A percentile compares a stretch with the other conserved stretches of the same genome.
Conservation (phyloP, 2,888 invertebrate genomes). For the Stenoptilia bipunctidactyla region DNA sequence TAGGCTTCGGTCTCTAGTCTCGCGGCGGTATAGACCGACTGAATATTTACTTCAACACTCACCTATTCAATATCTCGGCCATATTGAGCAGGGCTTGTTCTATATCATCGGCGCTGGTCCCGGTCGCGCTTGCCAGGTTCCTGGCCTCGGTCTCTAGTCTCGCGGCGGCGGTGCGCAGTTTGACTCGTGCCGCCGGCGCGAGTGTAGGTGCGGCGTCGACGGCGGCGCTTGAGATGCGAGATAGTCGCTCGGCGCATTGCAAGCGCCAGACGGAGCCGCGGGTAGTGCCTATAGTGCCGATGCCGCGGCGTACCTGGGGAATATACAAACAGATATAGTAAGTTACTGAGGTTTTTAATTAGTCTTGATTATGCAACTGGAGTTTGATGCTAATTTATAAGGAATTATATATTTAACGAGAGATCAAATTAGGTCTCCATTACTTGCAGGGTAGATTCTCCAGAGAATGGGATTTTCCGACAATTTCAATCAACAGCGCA, state of each 20-base stretch:
- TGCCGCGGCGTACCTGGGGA: slow-evolving; percentile 45
- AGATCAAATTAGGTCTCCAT: too few species aligned
- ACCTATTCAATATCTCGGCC: slow-evolving; percentile 80
- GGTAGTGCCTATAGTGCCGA: slow-evolving; percentile 18
- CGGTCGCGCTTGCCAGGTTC: slow-evolving; percentile 31
- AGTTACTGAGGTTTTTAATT: background rate
- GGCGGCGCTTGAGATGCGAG: slow-evolving; percentile 31
- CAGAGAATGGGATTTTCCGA: too few species aligned
- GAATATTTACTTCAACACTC: too few species aligned
- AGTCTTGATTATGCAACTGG: background rate
- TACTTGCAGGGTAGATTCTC: too few species aligned
- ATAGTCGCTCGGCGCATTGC: slow-evolving; percentile 10
- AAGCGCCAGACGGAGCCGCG: background rate
- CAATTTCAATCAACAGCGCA: too few species aligned
- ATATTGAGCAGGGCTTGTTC: slow-evolving; percentile 69
- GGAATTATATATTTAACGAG: background rate
- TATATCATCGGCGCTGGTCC: slow-evolving; percentile 49
- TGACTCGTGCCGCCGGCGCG: slow-evolving; percentile 75
- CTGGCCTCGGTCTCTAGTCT: slow-evolving; percentile 47
- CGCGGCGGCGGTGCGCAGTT: slow-evolving; percentile 32
- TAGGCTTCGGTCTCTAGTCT: too few species aligned
- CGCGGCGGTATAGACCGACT: too few species aligned
- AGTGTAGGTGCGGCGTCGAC: slow-evolving; percentile 51
- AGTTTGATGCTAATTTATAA: background rate
- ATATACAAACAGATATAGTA: slow-evolving; percentile 27